Evolutionary conservation across 1,140 invertebrate species (phyloP).

Genomic region (Drosophila paulistorum): DNA sequence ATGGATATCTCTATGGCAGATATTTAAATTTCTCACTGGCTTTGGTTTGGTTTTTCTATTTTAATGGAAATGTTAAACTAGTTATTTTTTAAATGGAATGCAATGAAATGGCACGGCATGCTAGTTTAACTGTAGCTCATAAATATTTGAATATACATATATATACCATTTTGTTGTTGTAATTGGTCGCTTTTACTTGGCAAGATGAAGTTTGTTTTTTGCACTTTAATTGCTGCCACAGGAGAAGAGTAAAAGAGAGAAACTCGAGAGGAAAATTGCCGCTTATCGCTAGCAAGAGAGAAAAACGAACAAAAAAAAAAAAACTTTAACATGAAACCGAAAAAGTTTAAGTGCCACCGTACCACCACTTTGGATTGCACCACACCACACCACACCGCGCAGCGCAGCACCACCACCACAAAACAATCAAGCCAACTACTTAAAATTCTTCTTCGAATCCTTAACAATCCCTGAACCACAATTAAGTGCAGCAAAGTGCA

Average conservation of each 20-base stretch:
- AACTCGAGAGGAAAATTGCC: conserved; percentile 55
- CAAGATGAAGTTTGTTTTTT: conserved; percentile 20
- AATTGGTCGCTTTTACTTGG: background rate
- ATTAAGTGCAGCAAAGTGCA: conserved; percentile 71
- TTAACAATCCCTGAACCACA: conserved; percentile 20
- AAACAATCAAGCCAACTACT: background rate
- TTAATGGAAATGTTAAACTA: too few relatives aligned
- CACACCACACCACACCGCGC: conserved; percentile 31
- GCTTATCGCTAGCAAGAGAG: conserved; percentile 55
- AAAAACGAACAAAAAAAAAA: background rate
- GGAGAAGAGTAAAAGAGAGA: conserved; percentile 37
- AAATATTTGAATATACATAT: background rate
- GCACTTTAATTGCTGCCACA: conserved; percentile 65
- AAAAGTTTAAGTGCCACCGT: conserved; percentile 40
- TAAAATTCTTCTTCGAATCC: conserved; percentile 8
- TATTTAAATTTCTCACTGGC: background rate
- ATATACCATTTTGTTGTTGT: background rate
- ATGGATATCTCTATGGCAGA: background rate
- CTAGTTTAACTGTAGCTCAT: background rate
- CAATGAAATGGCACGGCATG: background rate
- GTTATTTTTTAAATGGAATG: conserved; percentile 4
- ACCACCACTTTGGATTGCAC: conserved; percentile 9
- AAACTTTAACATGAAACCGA: conserved; percentile 16
- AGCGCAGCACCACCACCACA: background rate
- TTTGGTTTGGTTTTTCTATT: background rate